A percentile compares a stretch with the other conserved stretches of the same genome.
These are phyloP conservation scores for Scortum barcoo DNA, from an alignment of 2,113 vertebrate genomes.

Conservation along the genomic window DNA sequence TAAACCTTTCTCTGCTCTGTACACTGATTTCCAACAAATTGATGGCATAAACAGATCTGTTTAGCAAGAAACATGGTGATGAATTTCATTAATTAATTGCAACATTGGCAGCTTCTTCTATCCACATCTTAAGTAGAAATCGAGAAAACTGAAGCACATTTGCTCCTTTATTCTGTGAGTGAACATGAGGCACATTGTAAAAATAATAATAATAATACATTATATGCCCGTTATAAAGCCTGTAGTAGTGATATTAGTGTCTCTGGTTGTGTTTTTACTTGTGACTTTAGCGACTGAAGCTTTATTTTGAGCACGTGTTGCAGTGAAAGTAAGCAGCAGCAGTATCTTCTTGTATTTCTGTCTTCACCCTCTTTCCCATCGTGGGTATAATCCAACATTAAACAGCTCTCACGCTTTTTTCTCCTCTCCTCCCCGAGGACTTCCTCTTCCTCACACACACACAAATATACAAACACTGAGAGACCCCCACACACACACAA, in stretches of 20 bases:
- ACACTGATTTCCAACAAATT: not conserved
- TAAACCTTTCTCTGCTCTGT: not conserved
- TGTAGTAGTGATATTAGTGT: not conserved
- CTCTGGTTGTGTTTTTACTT: not conserved
- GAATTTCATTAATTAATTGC: not conserved
- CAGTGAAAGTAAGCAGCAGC: not conserved
- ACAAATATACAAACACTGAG: constrained; percentile 27
- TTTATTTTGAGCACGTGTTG: not conserved
- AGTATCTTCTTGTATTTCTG: constrained; percentile 49
- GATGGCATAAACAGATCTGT: not conserved
- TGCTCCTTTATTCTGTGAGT: not conserved
- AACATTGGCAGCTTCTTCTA: not conserved
- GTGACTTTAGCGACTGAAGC: not conserved
- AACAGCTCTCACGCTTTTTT: constrained; percentile 73
- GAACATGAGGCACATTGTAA: not conserved
- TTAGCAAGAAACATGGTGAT: not conserved
- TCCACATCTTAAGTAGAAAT: no score
- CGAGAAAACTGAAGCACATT: not conserved
- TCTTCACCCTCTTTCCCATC: constrained; percentile 62
- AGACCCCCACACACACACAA: not conserved
- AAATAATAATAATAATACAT: not conserved
- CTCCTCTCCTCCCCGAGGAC: constrained; percentile 57
- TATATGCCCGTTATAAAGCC: not conserved
- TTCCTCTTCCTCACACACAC: constrained; percentile 47
- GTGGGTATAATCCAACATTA: constrained; percentile 60